phyloP scores from a whole-genome alignment of 2,888 invertebrate species.

The Heteromyza rotundicornis region DNA sequence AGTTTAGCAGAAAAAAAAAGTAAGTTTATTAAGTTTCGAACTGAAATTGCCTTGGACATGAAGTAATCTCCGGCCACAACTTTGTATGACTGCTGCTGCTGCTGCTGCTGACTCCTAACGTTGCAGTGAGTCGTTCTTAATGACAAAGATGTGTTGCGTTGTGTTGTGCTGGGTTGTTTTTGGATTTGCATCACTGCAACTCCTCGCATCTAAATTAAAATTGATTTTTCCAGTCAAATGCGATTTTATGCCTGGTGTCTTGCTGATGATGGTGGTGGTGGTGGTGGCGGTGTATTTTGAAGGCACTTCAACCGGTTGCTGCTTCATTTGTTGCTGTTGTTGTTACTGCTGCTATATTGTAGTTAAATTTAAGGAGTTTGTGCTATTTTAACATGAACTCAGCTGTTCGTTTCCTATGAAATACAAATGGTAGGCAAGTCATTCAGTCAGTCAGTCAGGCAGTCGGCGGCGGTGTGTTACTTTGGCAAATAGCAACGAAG shows the following conservation, averaged over 20 bases:
- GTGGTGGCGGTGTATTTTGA: no score
- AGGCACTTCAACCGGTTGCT: not conserved
- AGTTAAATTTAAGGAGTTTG: not conserved
- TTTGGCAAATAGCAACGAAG: slow-evolving; percentile 29
- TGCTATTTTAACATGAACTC: not conserved
- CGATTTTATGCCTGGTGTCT: no score
- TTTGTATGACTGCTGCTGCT: not conserved
- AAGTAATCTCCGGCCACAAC: no score
- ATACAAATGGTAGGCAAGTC: not conserved
- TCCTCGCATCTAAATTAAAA: not conserved
- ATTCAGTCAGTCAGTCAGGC: not conserved
- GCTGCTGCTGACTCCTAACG: not conserved
- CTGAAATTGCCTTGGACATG: no score
- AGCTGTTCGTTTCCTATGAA: not conserved
- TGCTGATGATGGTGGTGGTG: no score
- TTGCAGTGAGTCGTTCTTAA: not conserved
- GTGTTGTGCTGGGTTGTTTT: no score
- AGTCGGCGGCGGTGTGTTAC: slow-evolving; percentile 16
- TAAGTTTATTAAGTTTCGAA: no score
- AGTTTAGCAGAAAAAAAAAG: no score
- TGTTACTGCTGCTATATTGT: not conserved
- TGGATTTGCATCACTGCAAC: no score
- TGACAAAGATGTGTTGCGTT: not conserved
- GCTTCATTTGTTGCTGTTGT: not conserved
- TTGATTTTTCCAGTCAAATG: not conserved